Evolutionary conservation across 2,797 vertebrate genomes (phyloP).

Genomic region (Helicolenus hilgendorfi): DNA sequence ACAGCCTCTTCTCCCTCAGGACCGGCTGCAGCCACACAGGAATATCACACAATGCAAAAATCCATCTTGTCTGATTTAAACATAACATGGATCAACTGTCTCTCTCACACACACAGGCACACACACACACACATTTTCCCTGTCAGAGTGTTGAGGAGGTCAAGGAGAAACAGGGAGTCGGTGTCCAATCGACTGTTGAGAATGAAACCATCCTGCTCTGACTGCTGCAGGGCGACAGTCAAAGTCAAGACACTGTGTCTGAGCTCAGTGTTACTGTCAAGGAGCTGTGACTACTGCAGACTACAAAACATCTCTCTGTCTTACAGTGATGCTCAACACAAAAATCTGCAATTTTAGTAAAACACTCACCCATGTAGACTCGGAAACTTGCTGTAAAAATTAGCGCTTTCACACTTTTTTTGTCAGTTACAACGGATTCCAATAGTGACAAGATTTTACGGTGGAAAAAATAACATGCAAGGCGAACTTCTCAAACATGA

Average conservation of each 20-base stretch:
- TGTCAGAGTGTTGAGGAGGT: slow-evolving; percentile 25
- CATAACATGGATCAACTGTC: background rate
- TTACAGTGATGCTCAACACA: background rate
- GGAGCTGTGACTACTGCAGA: background rate
- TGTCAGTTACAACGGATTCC: background rate
- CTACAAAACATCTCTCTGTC: background rate
- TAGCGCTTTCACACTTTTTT: background rate
- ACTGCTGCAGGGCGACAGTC: slow-evolving; percentile 7
- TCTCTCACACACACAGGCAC: background rate
- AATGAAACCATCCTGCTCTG: slow-evolving; percentile 34
- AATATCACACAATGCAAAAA: slow-evolving; percentile 13
- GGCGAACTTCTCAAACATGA: background rate
- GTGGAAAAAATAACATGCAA: background rate
- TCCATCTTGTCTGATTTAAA: slow-evolving; percentile 26
- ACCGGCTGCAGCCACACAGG: slow-evolving; percentile 1
- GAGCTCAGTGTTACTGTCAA: slow-evolving; percentile 10
- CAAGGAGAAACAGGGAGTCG: slow-evolving; percentile 18
- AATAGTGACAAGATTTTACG: background rate
- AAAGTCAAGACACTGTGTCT: slow-evolving; percentile 43
- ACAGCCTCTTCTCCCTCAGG: slow-evolving; percentile 13
- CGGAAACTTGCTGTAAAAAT: background rate
- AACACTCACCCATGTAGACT: background rate
- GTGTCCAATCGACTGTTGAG: slow-evolving; percentile 45
- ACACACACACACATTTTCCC: background rate
- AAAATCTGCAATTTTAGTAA: background rate